Conservation (phyloP, 1,140 invertebrate species). For the Sycobia sp. region DNA sequence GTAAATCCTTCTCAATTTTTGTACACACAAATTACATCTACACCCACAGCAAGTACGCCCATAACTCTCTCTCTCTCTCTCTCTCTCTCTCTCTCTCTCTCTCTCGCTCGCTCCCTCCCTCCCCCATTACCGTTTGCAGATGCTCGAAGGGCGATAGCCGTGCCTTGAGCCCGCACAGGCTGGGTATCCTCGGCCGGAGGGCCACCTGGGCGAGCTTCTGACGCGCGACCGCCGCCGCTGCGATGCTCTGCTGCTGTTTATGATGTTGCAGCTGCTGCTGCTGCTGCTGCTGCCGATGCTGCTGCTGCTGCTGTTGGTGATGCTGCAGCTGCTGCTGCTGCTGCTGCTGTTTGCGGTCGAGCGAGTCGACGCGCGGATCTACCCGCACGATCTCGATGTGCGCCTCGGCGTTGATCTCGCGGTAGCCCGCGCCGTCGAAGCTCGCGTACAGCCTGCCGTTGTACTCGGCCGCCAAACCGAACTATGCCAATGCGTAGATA, state of each 20-base stretch:
- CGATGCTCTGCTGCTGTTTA: not conserved
- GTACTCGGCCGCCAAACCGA: slow-evolving; percentile 47
- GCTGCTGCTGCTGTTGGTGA: not conserved
- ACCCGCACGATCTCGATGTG: slow-evolving; percentile 42
- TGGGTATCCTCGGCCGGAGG: not conserved
- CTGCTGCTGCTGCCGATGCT: not conserved
- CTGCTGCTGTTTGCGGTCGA: not conserved
- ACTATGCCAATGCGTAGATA: too few species aligned
- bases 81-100: too few species aligned
- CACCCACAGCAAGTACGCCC: too few species aligned
- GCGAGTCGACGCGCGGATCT: slow-evolving; percentile 34
- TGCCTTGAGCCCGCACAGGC: not conserved
- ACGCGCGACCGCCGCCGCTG: not conserved
- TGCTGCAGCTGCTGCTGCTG: slow-evolving; percentile 2
- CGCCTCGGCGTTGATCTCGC: slow-evolving; percentile 38
- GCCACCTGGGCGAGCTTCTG: not conserved
- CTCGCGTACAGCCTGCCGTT: slow-evolving; percentile 44
- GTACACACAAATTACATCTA: too few species aligned
- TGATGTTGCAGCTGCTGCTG: not conserved
- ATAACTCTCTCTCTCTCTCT: too few species aligned
- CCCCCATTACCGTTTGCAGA: not conserved
- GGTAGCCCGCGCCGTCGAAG: slow-evolving; percentile 41
- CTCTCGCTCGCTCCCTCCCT: too few species aligned
- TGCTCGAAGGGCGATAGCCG: not conserved
- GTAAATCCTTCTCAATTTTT: too few species aligned